Evolutionary conservation across 2,113 vertebrate species (phyloP).

Genomic region (Mugil cephalus): DNA sequence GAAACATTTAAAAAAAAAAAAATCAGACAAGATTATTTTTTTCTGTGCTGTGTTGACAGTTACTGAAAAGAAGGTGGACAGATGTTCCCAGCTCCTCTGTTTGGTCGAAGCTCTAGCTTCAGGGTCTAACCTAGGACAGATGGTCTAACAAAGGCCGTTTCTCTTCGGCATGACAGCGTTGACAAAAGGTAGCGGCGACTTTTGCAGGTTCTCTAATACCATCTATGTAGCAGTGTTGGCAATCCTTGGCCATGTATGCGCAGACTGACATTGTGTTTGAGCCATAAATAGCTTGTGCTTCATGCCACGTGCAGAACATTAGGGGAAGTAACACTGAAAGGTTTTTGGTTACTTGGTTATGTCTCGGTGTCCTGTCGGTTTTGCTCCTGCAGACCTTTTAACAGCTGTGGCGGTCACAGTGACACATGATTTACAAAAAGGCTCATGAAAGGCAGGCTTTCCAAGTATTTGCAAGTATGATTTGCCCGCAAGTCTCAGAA

Average conservation of each 20-base stretch:
- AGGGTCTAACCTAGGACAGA: too few species aligned
- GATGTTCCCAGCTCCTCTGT: too few species aligned
- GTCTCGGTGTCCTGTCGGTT: constrained; percentile 11
- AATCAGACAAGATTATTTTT: too few species aligned
- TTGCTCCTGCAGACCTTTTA: constrained; percentile 9
- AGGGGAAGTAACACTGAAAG: too few species aligned
- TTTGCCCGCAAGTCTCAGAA: too few species aligned
- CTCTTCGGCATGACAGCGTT: too few species aligned
- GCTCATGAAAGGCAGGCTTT: neutral
- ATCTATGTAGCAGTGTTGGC: neutral
- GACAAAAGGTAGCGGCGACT: neutral
- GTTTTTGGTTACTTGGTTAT: neutral
- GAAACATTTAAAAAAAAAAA: too few species aligned
- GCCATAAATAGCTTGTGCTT: too few species aligned
- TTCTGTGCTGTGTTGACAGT: too few species aligned
- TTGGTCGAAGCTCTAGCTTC: too few species aligned
- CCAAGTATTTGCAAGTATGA: neutral
- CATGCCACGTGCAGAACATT: constrained; percentile 7
- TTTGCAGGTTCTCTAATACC: neutral
- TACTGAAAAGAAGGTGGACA: too few species aligned
- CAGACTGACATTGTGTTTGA: neutral
- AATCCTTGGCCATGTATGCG: neutral
- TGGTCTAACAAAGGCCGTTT: too few species aligned
- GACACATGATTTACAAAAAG: neutral
- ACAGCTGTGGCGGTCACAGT: constrained; percentile 12